Percentiles rank a stretch among this genome's conserved stretches.
phyloP scores from a whole-genome alignment of 2,797 vertebrate genomes.

The Falco biarmicus region DNA sequence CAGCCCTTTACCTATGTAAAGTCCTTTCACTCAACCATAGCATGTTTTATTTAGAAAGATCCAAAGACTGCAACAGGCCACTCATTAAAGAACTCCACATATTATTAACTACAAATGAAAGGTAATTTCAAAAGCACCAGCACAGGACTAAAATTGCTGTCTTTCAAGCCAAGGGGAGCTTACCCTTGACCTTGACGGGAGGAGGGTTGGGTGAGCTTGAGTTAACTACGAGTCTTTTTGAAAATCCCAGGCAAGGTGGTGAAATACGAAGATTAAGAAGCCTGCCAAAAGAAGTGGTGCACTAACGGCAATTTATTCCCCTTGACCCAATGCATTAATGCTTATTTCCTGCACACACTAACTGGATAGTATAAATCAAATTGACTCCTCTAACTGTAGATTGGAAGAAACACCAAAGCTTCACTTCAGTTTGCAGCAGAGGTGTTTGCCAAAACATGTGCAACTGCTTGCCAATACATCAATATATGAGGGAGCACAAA shows the following conservation, averaged over 20 bases:
- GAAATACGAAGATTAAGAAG: slow-evolving; percentile 46
- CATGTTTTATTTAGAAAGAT: neutral
- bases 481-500: neutral
- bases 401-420: neutral
- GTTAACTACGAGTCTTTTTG: neutral
- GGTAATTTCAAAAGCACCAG: slow-evolving; percentile 20
- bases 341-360: slow-evolving; percentile 19
- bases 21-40: neutral
- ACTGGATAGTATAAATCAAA: slow-evolving; percentile 22
- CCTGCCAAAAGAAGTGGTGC: slow-evolving; percentile 12
- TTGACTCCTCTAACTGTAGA: neutral
- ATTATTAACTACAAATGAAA: slow-evolving; percentile 20
- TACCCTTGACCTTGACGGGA: neutral
- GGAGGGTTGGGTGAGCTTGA: neutral
- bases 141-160: neutral
- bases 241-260: slow-evolving; percentile 39
- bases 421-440: neutral
- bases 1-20: neutral
- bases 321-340: slow-evolving; percentile 17
- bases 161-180: slow-evolving; percentile 13
- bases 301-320: slow-evolving; percentile 13
- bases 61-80: neutral
- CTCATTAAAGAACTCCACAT: neutral
- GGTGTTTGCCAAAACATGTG: neutral
- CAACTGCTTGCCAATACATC: neutral